A percentile compares a stretch with the other conserved stretches of the same genome.
These are phyloP conservation scores for Dipodomys merriami DNA, from an alignment of 2,113 vertebrate species.

Conservation along the genomic window DNA sequence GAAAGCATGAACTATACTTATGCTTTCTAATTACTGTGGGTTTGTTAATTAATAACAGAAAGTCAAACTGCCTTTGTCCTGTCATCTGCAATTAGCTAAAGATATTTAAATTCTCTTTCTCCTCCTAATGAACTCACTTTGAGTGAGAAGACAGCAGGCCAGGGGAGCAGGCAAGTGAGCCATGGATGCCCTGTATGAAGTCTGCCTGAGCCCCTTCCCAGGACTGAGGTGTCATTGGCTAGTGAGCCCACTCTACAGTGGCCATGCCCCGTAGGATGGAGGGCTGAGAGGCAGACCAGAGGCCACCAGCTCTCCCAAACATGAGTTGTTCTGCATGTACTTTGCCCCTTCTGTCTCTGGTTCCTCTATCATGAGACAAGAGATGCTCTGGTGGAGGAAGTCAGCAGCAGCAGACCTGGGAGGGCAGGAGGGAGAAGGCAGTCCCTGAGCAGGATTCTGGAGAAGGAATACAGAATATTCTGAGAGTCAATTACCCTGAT, in stretches of 20 bases:
- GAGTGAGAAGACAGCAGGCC: neutral
- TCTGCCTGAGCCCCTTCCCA: neutral
- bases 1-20: slow-evolving; percentile 83
- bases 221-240: neutral
- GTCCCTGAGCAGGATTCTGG: neutral
- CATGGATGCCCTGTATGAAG: neutral
- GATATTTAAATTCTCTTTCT: slow-evolving; percentile 67
- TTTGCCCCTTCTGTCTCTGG: neutral
- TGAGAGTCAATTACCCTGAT: too few species aligned
- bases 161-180: neutral
- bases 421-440: neutral
- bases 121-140: slow-evolving; percentile 36
- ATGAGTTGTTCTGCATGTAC: neutral
- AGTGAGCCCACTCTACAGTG: neutral
- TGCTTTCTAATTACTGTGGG: slow-evolving; percentile 86
- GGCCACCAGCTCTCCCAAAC: neutral
- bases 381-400: neutral
- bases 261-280: neutral
- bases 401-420: too few species aligned
- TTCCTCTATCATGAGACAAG: neutral
- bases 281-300: neutral
- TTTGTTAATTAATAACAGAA: slow-evolving; percentile 88
- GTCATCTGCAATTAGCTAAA: slow-evolving; percentile 85
- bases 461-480: too few species aligned
- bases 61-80: slow-evolving; percentile 86